phyloP scores from a whole-genome alignment of 1,140 invertebrate species.

The Diprion similis region DNA sequence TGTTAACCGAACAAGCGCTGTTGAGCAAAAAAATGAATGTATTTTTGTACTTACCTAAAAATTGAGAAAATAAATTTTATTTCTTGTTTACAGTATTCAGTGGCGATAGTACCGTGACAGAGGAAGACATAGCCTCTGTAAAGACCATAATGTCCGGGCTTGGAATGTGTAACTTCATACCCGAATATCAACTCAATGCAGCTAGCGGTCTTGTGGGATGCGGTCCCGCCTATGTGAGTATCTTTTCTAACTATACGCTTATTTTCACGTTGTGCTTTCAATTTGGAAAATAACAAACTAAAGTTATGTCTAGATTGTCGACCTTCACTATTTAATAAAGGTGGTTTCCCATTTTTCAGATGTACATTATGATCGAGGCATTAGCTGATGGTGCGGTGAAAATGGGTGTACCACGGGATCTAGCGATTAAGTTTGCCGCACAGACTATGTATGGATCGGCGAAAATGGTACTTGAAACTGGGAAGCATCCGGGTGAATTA shows the following conservation, averaged over 20 bases:
- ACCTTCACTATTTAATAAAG: neutral
- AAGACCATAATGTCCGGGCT: constrained; percentile 73
- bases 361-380: constrained; percentile 86
- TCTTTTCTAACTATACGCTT: too few species aligned
- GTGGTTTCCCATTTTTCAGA: constrained; percentile 58
- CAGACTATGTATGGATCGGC: constrained; percentile 82
- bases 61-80: constrained; percentile 91
- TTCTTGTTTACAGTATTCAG: constrained; percentile 77
- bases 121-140: constrained; percentile 66
- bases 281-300: too few species aligned
- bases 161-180: constrained; percentile 78
- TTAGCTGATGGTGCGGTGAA: constrained; percentile 89
- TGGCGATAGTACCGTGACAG: constrained; percentile 70
- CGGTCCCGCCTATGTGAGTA: constrained; percentile 89
- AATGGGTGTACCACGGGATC: constrained; percentile 81
- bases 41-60: constrained; percentile 45
- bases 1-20: neutral
- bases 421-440: constrained; percentile 80
- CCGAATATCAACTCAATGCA: constrained; percentile 80
- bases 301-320: too few species aligned
- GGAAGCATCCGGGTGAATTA: constrained; percentile 78
- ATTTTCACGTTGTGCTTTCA: too few species aligned
- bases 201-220: constrained; percentile 81
- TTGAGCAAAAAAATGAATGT: neutral
- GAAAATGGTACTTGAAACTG: constrained; percentile 80